These are phyloP conservation scores for Zaprionus taronus DNA, from an alignment of 1,140 invertebrate genomes.

Conservation along the genomic window DNA sequence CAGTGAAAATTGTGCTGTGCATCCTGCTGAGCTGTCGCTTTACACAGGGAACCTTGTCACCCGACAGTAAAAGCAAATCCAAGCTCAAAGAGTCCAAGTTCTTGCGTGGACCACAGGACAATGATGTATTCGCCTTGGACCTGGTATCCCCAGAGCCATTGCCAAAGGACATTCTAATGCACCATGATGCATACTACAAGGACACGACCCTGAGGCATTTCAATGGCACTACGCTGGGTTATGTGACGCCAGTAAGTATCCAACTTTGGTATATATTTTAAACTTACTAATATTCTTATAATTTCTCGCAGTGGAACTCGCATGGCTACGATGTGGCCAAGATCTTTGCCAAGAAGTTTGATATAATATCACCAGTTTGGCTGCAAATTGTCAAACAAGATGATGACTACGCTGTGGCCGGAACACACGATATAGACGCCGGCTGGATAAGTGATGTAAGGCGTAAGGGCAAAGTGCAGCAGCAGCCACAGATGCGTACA, in stretches of 20 bases:
- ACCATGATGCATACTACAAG: slow-evolving; percentile 90
- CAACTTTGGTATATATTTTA: neutral
- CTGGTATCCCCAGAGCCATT: slow-evolving; percentile 88
- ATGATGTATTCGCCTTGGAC: slow-evolving; percentile 89
- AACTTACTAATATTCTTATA: neutral
- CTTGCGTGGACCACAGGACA: slow-evolving; percentile 87
- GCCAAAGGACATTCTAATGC: slow-evolving; percentile 90
- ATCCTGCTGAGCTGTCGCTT: slow-evolving; percentile 29
- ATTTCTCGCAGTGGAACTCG: slow-evolving; percentile 93
- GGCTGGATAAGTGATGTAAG: slow-evolving; percentile 92
- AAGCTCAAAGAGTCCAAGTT: slow-evolving; percentile 83
- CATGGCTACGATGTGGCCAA: slow-evolving; percentile 97
- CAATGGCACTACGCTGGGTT: slow-evolving; percentile 91
- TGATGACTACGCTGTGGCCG: slow-evolving; percentile 88
- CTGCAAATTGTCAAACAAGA: slow-evolving; percentile 89
- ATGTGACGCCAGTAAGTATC: slow-evolving; percentile 93
- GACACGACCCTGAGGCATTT: slow-evolving; percentile 88
- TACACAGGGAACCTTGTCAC: slow-evolving; percentile 84
- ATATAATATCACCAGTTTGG: slow-evolving; percentile 97
- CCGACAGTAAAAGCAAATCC: slow-evolving; percentile 85
- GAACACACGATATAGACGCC: slow-evolving; percentile 92
- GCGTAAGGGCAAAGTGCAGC: slow-evolving; percentile 85
- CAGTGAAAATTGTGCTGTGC: slow-evolving; percentile 37
- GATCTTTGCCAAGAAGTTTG: slow-evolving; percentile 94
- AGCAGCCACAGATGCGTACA: slow-evolving; percentile 83